These are phyloP conservation scores for Trichopoda pennipes DNA, from an alignment of 2,888 invertebrate genomes.

Conservation along the genomic window DNA sequence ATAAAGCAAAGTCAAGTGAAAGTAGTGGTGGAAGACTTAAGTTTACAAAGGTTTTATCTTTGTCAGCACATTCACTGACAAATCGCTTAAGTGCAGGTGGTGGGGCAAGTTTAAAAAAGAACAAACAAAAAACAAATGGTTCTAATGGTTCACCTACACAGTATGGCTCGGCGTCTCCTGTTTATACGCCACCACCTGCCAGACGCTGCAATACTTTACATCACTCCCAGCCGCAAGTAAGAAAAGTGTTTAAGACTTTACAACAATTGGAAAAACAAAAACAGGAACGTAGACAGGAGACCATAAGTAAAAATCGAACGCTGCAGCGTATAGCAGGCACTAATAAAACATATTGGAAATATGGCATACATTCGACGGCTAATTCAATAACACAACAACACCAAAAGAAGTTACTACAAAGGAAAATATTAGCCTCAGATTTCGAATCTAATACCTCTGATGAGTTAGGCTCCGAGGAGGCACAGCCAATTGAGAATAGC, in stretches of 20 bases:
- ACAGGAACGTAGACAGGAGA: slow-evolving; percentile 59
- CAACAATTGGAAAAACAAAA: slow-evolving; percentile 78
- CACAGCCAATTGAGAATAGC: slow-evolving; percentile 29
- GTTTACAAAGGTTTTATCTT: slow-evolving; percentile 76
- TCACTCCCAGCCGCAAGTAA: slow-evolving; percentile 76
- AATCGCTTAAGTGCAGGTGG: slow-evolving; percentile 65
- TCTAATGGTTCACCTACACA: slow-evolving; percentile 75
- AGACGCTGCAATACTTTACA: slow-evolving; percentile 79
- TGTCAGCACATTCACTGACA: slow-evolving; percentile 76
- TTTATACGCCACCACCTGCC: slow-evolving; percentile 78
- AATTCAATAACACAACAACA: slow-evolving; percentile 78
- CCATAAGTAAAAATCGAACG: slow-evolving; percentile 16
- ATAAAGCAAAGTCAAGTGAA: slow-evolving; percentile 49
- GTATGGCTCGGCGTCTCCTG: slow-evolving; percentile 73
- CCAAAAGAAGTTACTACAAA: slow-evolving; percentile 62
- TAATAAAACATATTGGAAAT: slow-evolving; percentile 78
- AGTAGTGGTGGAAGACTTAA: slow-evolving; percentile 70
- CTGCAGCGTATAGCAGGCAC: slow-evolving; percentile 76
- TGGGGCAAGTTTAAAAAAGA: slow-evolving; percentile 55
- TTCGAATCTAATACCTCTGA: slow-evolving; percentile 73
- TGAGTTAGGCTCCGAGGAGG: slow-evolving; percentile 71
- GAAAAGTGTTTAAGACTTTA: slow-evolving; percentile 78
- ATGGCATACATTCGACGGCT: slow-evolving; percentile 77
- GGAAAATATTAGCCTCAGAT: slow-evolving; percentile 61
- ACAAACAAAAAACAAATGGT: slow-evolving; percentile 68